Evolutionary conservation across 1,140 invertebrate species (phyloP).

Genomic region (Notospermus geniculatus): DNA sequence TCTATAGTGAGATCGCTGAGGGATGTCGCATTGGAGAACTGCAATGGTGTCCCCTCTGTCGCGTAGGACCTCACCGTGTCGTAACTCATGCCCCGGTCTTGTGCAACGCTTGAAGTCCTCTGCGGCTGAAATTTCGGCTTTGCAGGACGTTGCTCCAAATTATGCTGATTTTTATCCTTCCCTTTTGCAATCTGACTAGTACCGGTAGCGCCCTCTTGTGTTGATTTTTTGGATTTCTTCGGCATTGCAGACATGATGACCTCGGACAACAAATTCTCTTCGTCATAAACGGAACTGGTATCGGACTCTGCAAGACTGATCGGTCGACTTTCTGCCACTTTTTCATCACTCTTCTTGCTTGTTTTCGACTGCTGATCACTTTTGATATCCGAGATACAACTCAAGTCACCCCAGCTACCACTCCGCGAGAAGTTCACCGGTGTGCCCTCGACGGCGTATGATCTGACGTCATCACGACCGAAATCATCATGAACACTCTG

Average conservation of each 20-base stretch:
- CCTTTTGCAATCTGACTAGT: background rate
- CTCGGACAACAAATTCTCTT: slow-evolving; percentile 29
- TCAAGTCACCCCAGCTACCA: slow-evolving; percentile 49
- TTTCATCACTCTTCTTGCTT: too few relatives aligned
- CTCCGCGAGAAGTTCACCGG: slow-evolving; percentile 65
- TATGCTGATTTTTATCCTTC: too few relatives aligned
- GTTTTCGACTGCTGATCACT: background rate
- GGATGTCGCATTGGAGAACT: slow-evolving; percentile 73
- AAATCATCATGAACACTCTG: slow-evolving; percentile 6
- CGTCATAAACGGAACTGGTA: background rate
- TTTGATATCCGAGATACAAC: slow-evolving; percentile 8
- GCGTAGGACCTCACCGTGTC: slow-evolving; percentile 39
- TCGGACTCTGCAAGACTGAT: background rate
- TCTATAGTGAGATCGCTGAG: slow-evolving; percentile 70
- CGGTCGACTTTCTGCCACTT: background rate
- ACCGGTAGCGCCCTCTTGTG: background rate
- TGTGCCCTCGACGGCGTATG: slow-evolving; percentile 67
- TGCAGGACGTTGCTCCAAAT: too few relatives aligned
- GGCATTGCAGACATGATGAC: slow-evolving; percentile 46
- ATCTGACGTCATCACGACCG: slow-evolving; percentile 25
- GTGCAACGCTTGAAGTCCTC: too few relatives aligned
- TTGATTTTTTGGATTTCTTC: slow-evolving; percentile 16
- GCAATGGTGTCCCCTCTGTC: slow-evolving; percentile 66
- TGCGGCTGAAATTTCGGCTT: too few relatives aligned
- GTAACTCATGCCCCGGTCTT: background rate